phyloP scores from a whole-genome alignment of 2,888 invertebrate genomes.

The Rhyacophila evoluta region DNA sequence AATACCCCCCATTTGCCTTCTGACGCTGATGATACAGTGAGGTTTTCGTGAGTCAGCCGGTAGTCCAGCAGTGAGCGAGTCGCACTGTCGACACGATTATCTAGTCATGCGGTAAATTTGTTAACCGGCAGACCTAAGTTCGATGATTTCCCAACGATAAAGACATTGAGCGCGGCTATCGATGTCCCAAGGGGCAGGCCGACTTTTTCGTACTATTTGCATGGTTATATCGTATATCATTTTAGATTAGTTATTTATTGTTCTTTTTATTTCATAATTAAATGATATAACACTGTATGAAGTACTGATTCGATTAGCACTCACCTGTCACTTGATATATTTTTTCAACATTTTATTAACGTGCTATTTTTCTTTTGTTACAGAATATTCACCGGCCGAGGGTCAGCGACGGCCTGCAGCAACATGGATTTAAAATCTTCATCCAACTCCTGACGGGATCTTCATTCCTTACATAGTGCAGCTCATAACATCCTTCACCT shows the following conservation, averaged over 20 bases:
- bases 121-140: not conserved
- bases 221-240: too few relatives aligned
- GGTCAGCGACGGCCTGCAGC: not conserved
- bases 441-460: constrained; percentile 20
- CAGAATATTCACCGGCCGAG: not conserved
- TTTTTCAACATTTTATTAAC: too few relatives aligned
- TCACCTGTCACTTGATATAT: too few relatives aligned
- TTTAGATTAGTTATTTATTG: too few relatives aligned
- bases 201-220: too few relatives aligned
- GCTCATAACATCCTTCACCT: constrained; percentile 6
- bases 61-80: not conserved
- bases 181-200: too few relatives aligned
- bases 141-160: constrained; percentile 3
- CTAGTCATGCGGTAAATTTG: constrained; percentile 6
- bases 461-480: not conserved
- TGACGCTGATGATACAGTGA: not conserved
- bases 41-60: not conserved
- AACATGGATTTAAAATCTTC: constrained; percentile 23
- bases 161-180: not conserved
- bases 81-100: constrained; percentile 8
- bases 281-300: too few relatives aligned
- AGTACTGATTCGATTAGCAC: too few relatives aligned
- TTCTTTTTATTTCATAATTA: too few relatives aligned
- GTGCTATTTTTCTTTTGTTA: constrained; percentile 5
- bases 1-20: too few relatives aligned